Evolutionary conservation across 2,797 vertebrate genomes (phyloP), one percentile per base, ranked within the genome.

Genomic region (Epinephelus awoara): DNA sequence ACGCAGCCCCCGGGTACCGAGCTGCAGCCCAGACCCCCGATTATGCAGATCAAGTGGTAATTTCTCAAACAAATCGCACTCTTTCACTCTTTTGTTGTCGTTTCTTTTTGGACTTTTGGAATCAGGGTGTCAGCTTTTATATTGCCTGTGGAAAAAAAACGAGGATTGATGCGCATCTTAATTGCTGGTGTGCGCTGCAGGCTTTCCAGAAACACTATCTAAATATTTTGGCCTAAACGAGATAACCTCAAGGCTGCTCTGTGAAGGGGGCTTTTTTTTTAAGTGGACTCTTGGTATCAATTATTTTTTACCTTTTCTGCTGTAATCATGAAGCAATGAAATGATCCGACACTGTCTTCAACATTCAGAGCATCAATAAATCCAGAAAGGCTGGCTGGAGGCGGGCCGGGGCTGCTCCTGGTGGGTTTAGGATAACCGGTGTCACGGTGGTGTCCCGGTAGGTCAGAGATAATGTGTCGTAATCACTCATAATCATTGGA

Each of bases 41-140:
- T 96, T 96, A 96, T 96, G 95, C 94, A 95, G 95, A 96, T 96
- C 94, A 94, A 92, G 91, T 91, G 93, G 95, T 96, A 95, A 96
- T 96, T 96, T 95, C 93, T 94, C 94, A 95, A 94, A 96, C 95
- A 96, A 96, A 96, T 96, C 94, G 94, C 92, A 91, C 88, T 94
- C 93, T 95, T 94, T 94, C 91, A 94, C 91, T 93, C 94, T 95
- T 95, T 96, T 95, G 95, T 95, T 94, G 93, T 93, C 91, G 90
- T 91, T 94, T 93, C 93, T 93, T 95, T 94, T 93, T 90, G 91
- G 93, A 94, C 91, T 92, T 92, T 92, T 91, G 92, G 80, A 94
- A 94, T 92, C 88, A 85, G 90, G 80, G 83, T 93, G 92, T 93
- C 93, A 93, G 89, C 86, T 89, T 90, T 92, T 91, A 88, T 88